Percentiles rank a stretch among this genome's conserved stretches.
These are phyloP conservation scores for Drosophila affinis DNA, from an alignment of 2,888 invertebrate species.

Conservation along the genomic window DNA sequence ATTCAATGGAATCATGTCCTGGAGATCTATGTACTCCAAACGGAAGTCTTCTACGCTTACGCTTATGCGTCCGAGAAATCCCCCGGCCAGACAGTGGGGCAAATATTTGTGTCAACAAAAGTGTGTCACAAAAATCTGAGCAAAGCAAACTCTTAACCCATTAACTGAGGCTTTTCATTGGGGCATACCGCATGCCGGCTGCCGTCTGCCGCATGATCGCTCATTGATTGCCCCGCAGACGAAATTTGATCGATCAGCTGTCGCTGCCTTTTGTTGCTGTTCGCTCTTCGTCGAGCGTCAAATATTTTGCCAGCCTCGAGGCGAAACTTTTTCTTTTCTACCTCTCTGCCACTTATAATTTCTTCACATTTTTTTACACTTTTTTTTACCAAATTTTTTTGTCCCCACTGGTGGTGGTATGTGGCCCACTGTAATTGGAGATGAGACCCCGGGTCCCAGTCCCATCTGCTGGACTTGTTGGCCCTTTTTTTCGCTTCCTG, in stretches of 20 bases:
- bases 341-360: constrained; percentile 47
- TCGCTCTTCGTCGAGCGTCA: constrained; percentile 7
- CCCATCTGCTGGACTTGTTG: constrained; percentile 10
- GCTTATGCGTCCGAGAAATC: constrained; percentile 3
- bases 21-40: too few relatives aligned
- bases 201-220: constrained; percentile 20
- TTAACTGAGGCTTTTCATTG: constrained; percentile 40
- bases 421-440: constrained; percentile 72
- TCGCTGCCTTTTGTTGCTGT: constrained; percentile 1
- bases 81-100: constrained; percentile 8
- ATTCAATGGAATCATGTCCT: too few relatives aligned
- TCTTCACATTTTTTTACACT: constrained; percentile 57
- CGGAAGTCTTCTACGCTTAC: too few relatives aligned
- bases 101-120: constrained; percentile 50
- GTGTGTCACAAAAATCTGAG: constrained; percentile 66
- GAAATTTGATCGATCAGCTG: constrained; percentile 71
- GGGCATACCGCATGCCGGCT: neutral
- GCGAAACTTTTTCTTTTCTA: constrained; percentile 42
- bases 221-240: constrained; percentile 47
- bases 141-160: constrained; percentile 69
- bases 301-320: constrained; percentile 43
- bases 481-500: constrained; percentile 42
- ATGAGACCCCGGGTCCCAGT: constrained; percentile 53
- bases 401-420: constrained; percentile 48
- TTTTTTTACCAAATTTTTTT: constrained; percentile 32